phyloP scores from a whole-genome alignment of 2,797 vertebrate genomes.

The Erpetoichthys calabaricus region DNA sequence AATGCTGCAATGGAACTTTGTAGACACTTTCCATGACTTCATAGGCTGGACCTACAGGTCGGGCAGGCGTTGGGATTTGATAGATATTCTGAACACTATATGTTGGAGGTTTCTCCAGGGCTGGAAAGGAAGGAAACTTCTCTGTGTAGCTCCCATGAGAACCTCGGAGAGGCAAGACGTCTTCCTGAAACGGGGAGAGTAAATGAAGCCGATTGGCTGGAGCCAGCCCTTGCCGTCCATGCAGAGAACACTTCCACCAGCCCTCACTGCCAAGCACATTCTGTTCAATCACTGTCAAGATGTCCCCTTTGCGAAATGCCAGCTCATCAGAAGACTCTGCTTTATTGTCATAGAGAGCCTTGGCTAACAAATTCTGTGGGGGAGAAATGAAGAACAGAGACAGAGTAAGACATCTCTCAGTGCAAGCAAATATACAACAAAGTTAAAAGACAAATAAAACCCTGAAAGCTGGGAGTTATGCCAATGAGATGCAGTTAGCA shows the following conservation, averaged over 20 bases:
- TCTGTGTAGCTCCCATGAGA: conserved; percentile 1
- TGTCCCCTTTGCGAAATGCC: conserved; percentile 75
- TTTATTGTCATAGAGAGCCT: conserved; percentile 83
- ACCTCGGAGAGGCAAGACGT: conserved; percentile 5
- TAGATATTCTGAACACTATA: conserved; percentile 40
- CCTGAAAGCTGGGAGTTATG: too few relatives aligned
- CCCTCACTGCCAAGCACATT: conserved; percentile 56
- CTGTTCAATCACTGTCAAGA: conserved; percentile 66
- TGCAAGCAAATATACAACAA: background rate
- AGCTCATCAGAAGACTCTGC: conserved; percentile 80
- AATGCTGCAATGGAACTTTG: conserved; percentile 29
- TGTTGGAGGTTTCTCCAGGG: background rate
- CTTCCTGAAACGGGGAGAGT: conserved; percentile 26
- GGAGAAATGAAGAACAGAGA: background rate
- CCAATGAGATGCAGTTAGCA: too few relatives aligned
- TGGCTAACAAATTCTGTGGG: conserved; percentile 65
- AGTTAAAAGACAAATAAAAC: too few relatives aligned
- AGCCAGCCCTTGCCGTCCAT: conserved; percentile 71
- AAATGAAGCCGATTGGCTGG: conserved; percentile 79
- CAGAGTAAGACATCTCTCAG: too few relatives aligned
- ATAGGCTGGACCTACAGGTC: conserved; percentile 34
- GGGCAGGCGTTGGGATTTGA: conserved; percentile 47
- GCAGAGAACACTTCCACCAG: conserved; percentile 83
- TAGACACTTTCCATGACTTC: conserved; percentile 65
- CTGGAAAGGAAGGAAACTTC: conserved; percentile 4